Base-by-base conservation (phyloP, 2,113 vertebrate species). In the Oostethus manadensis region DNA sequence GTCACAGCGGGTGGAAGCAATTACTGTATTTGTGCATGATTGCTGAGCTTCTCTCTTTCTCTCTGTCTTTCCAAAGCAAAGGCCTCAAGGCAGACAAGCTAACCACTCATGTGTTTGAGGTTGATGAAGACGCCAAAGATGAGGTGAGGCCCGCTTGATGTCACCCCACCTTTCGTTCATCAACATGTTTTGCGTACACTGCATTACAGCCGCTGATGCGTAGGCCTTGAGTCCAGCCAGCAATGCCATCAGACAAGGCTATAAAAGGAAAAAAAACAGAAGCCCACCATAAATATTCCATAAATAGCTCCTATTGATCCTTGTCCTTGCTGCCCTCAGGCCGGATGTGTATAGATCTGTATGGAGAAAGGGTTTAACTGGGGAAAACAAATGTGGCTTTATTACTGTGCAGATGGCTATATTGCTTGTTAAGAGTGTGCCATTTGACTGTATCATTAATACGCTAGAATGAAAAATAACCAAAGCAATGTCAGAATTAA, bases 121-220 rank as follows among this genome's bases (percentile, higher is more conserved):
- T 94, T 46, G 97, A 99, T 76, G 97, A 99, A 83, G 96, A 97
- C 63, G 91, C 94, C 47, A 98, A 97, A 86, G 97, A 99, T 82
- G 97, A 88, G 84, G 87, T 87, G 71, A 80, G 84, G 8, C 29
- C 29, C 29, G 29, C 29, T 1, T 2, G 9, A 63, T 1, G 7
- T 10, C 14, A 21, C 35, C 3, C n/a, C 3, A 1, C 35, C 23
- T 20, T 29, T 6, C 10, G 13, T 17, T 26, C 17, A 17, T 60
- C 68, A 33, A 4, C 29, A 68, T 6, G 21, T 22, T 21, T 2
- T 7, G n/a, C 45, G 10, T 18, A 17, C n/a, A 9, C n/a, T 18
- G 17, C 4, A 22, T 49, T 13, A 49, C 2, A 49, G 11, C 1
- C 21, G 2, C 26, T 33, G 26, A 33, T 18, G 26, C 10, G 26